A percentile compares a stretch with the other conserved stretches of the same genome.
Conservation (phyloP, 2,113 vertebrate genomes). For the Oncorhynchus clarkii region DNA sequence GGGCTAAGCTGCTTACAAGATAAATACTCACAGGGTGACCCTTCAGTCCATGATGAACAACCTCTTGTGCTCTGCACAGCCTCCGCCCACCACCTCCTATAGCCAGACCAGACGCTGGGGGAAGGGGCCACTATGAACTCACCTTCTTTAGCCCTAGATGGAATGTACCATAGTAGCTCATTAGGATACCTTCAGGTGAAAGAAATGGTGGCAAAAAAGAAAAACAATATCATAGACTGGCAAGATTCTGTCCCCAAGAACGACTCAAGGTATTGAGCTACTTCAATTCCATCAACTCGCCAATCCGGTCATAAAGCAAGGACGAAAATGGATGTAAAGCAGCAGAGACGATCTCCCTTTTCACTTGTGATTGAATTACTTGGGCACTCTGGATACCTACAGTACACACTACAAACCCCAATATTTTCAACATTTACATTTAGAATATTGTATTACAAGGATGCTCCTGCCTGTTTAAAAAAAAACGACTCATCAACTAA, state of each 20-base stretch:
- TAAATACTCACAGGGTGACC: constrained; percentile 62
- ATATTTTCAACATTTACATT: too few species aligned
- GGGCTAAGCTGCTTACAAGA: constrained; percentile 66
- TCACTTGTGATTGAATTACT: too few species aligned
- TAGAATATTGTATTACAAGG: too few species aligned
- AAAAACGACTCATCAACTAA: too few species aligned
- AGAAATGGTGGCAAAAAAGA: constrained; percentile 35
- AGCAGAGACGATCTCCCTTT: too few species aligned
- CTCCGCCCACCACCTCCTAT: constrained; percentile 22
- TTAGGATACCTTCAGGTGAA: constrained; percentile 43
- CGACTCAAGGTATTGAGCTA: too few species aligned
- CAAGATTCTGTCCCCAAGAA: not conserved
- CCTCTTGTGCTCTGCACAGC: constrained; percentile 34
- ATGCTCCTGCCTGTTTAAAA: too few species aligned
- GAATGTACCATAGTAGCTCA: constrained; percentile 38
- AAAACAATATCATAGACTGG: not conserved
- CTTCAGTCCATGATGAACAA: constrained; percentile 67
- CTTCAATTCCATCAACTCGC: too few species aligned
- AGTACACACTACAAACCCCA: too few species aligned
- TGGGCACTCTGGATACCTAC: too few species aligned
- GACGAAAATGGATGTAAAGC: too few species aligned
- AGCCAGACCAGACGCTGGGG: constrained; percentile 15
- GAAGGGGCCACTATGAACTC: constrained; percentile 3
- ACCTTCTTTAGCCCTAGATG: not conserved
- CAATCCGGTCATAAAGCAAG: too few species aligned